Evolutionary conservation across 2,113 vertebrate species (phyloP), one percentile per base, ranked within the genome.

Genomic region (Amblyornis subalaris): DNA sequence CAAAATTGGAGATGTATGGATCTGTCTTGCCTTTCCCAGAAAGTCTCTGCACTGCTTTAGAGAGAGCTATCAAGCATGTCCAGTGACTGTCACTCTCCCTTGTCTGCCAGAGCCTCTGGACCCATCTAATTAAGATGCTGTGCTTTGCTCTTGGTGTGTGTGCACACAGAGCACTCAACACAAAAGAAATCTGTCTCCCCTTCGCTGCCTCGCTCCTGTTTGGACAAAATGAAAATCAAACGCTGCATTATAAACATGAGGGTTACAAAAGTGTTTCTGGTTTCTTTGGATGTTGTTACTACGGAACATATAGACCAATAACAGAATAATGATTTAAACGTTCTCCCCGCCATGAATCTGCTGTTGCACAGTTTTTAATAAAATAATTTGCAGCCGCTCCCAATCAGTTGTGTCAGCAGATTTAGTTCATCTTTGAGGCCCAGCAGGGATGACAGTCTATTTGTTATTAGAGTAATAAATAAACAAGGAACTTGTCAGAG

Each of bases 401-500:
- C 94, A 97, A 96, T 97, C 92, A 95, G 93, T 96, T 96, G 92
- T 96, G 95, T 96, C 96, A 97, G 95, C 96, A 97, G 93, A 92
- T 95, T 97, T 95, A 96, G 94, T 93, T 96, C 93, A 87, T 96
- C 90, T 97, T 95, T 96, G 96, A 83, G 89, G 92, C 97, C 96
- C 93, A 96, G 92, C 45, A 85, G 97, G 96, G 92, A 91, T 97
- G 98, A 98, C 98, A 97, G 96, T 97, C 96, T 97, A 98, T 98
- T 98, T 98, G 97, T 98, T 98, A 97, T 98, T 97, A 96, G 95
- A 96, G 94, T 97, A 98, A 98, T 98, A 98, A 98, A 98, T 98
- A 98, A 98, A 98, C 97, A 97, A 97, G 96, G 96, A 97, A 96
- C 97, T 97, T 98, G 97, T 98, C 97, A 97, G 97, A 97, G 94